Evolutionary conservation across 2,113 vertebrate genomes (phyloP), one percentile per base, ranked within the genome.

Genomic region (Bubo blakistoni): DNA sequence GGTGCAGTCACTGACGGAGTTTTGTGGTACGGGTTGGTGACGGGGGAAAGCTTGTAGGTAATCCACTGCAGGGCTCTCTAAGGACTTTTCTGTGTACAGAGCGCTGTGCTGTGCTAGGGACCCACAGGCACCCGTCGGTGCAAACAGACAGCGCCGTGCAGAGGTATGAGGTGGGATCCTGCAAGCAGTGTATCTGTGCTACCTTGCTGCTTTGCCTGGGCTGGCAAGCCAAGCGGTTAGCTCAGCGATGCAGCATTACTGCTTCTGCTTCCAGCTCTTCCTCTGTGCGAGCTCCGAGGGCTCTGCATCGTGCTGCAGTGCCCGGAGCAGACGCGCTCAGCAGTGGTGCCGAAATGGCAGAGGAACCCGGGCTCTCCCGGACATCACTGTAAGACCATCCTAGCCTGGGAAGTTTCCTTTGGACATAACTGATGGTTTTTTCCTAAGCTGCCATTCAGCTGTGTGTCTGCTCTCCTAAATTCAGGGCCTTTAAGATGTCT

Each of bases 161-260:
- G 58, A 62, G 44, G 6, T 7, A 5, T n/a, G 20, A 5, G 0
- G 0, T 13, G 74, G 44, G 34, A 18, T 42, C 19, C 81, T 42
- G 67, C 2, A 4, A 24, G 5, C 54, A 14, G 36, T 4, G 8
- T 40, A 3, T 58, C 25, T 29, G 36, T 36, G 40, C 46, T 40
- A 5, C 40, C 42, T 61, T 15, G 49, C 59, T 65, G 82, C 82
- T 70, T 21, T 13, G 10, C 73, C 92, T 21, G 66, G 24, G 74
- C 81, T 63, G 88, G 52, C 61, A 10, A 46, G 62, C 34, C 8
- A 32, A 29, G 73, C 15, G 0, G 7, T 38, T 3, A 74, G 59
- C 91, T 79, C 69, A 16, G 59, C 25, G 81, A 16, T 84, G 91
- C 91, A 25, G 95, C 69, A 21, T 16, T 36, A 2, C 1, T 14